These are phyloP conservation scores for Lordiphosa collinella DNA, from an alignment of 1,140 invertebrate species.

Conservation along the genomic window DNA sequence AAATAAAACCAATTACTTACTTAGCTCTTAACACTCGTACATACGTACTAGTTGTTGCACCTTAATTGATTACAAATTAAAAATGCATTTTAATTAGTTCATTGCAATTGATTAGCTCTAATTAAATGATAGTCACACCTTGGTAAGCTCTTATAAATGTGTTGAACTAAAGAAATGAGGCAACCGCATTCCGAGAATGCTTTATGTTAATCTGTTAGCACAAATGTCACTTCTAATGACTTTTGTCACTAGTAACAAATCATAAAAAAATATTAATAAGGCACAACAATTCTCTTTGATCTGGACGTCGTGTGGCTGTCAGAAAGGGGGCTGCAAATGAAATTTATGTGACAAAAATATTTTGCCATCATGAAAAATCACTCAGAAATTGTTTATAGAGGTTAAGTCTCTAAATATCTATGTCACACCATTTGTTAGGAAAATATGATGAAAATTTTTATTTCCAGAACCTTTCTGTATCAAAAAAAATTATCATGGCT, in stretches of 20 bases:
- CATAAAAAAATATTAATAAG: conserved; percentile 64
- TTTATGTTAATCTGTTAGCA: conserved; percentile 70
- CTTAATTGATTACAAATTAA: conserved; percentile 46
- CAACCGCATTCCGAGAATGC: conserved; percentile 19
- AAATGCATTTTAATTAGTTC: conserved; percentile 31
- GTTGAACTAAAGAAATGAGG: conserved; percentile 13
- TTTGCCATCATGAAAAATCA: conserved; percentile 55
- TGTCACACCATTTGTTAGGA: conserved; percentile 21
- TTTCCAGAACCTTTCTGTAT: conserved; percentile 9
- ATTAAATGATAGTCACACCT: conserved; percentile 36
- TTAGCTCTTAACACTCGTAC: background rate
- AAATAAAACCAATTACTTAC: conserved; percentile 13
- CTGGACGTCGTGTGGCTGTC: conserved; percentile 63
- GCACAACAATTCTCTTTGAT: conserved; percentile 62
- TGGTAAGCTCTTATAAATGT: conserved; percentile 4
- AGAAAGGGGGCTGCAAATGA: conserved; percentile 31
- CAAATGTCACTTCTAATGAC: conserved; percentile 66
- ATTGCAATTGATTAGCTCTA: conserved; percentile 37
- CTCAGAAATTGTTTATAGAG: conserved; percentile 38
- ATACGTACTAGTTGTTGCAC: conserved; percentile 2
- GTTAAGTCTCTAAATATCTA: conserved; percentile 49
- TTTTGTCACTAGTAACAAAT: conserved; percentile 67
- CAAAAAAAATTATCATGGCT: no score
- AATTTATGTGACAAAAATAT: conserved; percentile 68
- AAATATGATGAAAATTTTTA: conserved; percentile 24